phyloP scores from a whole-genome alignment of 2,113 vertebrate genomes.

The Notiomystis cincta region DNA sequence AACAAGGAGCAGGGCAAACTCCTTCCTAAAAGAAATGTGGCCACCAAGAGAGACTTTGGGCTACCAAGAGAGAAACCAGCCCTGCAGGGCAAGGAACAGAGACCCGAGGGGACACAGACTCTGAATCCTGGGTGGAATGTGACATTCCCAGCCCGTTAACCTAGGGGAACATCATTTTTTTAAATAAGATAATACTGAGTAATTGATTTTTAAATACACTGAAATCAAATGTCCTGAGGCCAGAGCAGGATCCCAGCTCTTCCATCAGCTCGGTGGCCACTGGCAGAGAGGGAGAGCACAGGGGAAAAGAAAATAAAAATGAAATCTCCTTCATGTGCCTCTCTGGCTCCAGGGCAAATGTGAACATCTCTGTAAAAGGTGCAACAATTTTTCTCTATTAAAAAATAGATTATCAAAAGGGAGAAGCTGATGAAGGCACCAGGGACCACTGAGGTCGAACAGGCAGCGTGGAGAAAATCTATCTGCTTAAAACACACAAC shows the following conservation, averaged over 20 bases:
- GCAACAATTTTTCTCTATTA: background rate
- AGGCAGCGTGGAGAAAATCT: background rate
- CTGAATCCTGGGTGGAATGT: background rate
- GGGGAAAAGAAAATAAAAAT: constrained; percentile 5
- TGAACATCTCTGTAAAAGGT: background rate
- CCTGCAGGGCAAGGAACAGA: background rate
- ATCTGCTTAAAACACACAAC: background rate
- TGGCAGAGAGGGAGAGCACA: background rate
- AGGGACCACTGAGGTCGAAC: background rate
- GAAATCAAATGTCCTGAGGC: constrained; percentile 12
- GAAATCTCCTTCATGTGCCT: background rate
- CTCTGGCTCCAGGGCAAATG: background rate
- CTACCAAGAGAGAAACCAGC: background rate
- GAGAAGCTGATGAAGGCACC: background rate
- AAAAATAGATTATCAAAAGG: background rate
- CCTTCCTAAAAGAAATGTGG: background rate
- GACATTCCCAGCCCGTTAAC: background rate
- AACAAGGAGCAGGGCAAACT: background rate
- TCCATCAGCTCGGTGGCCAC: accelerated
- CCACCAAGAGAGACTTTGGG: background rate
- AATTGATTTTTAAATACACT: constrained; percentile 58
- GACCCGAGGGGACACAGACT: accelerated
- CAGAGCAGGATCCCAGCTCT: background rate
- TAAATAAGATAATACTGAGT: background rate
- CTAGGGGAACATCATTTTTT: background rate